Percentiles rank a stretch among this genome's conserved stretches.
phyloP scores from a whole-genome alignment of 2,888 invertebrate genomes.

The Scaptomyza caliginosa region DNA sequence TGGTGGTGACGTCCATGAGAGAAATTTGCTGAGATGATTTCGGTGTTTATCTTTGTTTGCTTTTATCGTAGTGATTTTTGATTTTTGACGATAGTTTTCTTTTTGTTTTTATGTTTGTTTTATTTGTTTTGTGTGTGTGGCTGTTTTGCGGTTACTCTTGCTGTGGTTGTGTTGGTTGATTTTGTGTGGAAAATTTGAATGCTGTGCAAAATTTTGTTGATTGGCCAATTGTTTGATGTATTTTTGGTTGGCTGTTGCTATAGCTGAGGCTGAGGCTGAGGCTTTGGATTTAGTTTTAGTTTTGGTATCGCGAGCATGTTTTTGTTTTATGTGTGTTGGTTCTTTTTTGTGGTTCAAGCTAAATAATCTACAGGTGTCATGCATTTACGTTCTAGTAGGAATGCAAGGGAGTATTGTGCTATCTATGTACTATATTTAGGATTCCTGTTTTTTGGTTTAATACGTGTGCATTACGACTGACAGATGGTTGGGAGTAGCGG shows the following conservation, averaged over 20 bases:
- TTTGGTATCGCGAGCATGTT: not conserved
- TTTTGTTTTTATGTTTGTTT: no score
- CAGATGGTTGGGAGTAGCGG: not conserved
- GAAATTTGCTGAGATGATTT: slow-evolving; percentile 29
- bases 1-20: slow-evolving; percentile 25
- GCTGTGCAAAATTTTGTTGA: slow-evolving; percentile 28
- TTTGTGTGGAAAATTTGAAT: slow-evolving; percentile 32
- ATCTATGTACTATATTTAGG: not conserved
- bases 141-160: slow-evolving; percentile 31
- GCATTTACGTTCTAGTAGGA: slow-evolving; percentile 17
- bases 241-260: slow-evolving; percentile 18
- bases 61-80: slow-evolving; percentile 18
- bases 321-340: not conserved
- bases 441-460: not conserved
- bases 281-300: not conserved
- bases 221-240: slow-evolving; percentile 53
- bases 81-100: no score
- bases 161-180: slow-evolving; percentile 19
- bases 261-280: slow-evolving; percentile 2
- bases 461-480: slow-evolving; percentile 36
- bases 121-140: not conserved
- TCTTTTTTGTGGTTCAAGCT: slow-evolving; percentile 10
- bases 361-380: slow-evolving; percentile 9
- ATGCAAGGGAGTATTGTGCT: not conserved
- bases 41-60: slow-evolving; percentile 1